Evolutionary conservation across 2,888 invertebrate genomes (phyloP).

Genomic region (Cosmopolites sordidus): DNA sequence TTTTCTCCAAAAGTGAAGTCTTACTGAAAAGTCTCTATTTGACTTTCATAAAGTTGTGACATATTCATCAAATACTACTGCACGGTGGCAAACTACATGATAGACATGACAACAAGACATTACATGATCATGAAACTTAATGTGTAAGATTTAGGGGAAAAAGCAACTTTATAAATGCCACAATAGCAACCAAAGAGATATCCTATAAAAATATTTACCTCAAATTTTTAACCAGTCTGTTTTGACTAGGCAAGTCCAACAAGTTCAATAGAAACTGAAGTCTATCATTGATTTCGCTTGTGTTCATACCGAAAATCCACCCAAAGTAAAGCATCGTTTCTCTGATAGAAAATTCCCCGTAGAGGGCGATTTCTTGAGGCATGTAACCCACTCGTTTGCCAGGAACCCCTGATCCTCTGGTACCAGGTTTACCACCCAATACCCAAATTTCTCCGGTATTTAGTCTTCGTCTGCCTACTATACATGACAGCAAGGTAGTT

Average conservation of each 20-base stretch:
- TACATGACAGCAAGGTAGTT: constrained; percentile 87
- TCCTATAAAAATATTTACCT: constrained; percentile 51
- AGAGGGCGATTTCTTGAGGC: constrained; percentile 90
- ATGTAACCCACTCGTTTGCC: constrained; percentile 95
- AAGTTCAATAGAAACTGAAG: constrained; percentile 84
- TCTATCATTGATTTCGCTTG: constrained; percentile 73
- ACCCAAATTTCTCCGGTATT: constrained; percentile 88
- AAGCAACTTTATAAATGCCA: too few relatives aligned
- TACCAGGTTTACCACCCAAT: constrained; percentile 86
- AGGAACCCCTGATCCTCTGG: constrained; percentile 77
- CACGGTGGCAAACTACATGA: too few relatives aligned
- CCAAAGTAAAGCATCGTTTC: constrained; percentile 97
- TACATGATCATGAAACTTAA: too few relatives aligned
- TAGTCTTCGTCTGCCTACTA: constrained; percentile 81
- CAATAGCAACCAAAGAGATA: too few relatives aligned
- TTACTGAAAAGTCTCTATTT: too few relatives aligned
- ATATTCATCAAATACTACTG: too few relatives aligned
- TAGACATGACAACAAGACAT: too few relatives aligned
- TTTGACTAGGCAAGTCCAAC: constrained; percentile 83
- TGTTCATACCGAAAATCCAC: constrained; percentile 90
- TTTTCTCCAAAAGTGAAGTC: too few relatives aligned
- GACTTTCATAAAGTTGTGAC: too few relatives aligned
- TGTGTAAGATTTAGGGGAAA: too few relatives aligned
- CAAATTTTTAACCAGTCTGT: constrained; percentile 72
- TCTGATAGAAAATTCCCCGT: constrained; percentile 87